Evolutionary conservation across 2,797 vertebrate species (phyloP).

Genomic region (Coregonus ussuriensis): DNA sequence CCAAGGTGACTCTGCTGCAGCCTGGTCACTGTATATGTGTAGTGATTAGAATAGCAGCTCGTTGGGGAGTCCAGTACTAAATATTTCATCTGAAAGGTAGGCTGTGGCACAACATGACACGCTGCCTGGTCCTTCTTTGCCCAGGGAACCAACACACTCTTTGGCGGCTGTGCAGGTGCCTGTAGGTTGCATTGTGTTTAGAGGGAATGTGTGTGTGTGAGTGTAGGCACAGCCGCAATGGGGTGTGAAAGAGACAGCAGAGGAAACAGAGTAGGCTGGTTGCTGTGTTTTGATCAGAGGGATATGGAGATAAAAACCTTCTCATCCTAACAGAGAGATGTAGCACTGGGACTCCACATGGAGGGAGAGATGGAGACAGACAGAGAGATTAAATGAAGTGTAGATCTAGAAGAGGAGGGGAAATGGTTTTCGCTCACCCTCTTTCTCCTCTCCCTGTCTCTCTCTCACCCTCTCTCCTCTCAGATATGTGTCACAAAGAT

Average conservation of each 20-base stretch:
- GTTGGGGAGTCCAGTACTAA: conserved; percentile 63
- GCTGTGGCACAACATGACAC: conserved; percentile 70
- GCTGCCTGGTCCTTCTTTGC: conserved; percentile 62
- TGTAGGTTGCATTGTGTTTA: conserved; percentile 14
- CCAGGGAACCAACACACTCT: conserved; percentile 9
- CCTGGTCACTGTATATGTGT: conserved; percentile 45
- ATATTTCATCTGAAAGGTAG: conserved; percentile 72
- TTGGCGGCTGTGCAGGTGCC: conserved; percentile 12
- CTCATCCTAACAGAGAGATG: conserved; percentile 32
- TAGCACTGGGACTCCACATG: conserved; percentile 38
- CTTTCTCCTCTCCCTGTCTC: background rate
- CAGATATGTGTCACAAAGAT: conserved; percentile 99
- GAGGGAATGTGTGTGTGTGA: conserved; percentile 20
- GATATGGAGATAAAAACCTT: conserved; percentile 54
- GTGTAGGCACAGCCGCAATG: background rate
- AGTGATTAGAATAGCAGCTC: conserved; percentile 74
- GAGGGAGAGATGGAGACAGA: conserved; percentile 40
- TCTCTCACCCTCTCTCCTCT: conserved; percentile 11
- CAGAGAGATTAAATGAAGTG: conserved; percentile 34
- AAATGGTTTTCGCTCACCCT: background rate
- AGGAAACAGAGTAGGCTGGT: conserved; percentile 31
- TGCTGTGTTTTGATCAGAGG: conserved; percentile 61
- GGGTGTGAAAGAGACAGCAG: conserved; percentile 9
- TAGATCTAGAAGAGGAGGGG: conserved; percentile 21
- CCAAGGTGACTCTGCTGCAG: conserved; percentile 61